Evolutionary conservation across 2,113 vertebrate species (phyloP).

Genomic region (Lichenostomus cassidix): DNA sequence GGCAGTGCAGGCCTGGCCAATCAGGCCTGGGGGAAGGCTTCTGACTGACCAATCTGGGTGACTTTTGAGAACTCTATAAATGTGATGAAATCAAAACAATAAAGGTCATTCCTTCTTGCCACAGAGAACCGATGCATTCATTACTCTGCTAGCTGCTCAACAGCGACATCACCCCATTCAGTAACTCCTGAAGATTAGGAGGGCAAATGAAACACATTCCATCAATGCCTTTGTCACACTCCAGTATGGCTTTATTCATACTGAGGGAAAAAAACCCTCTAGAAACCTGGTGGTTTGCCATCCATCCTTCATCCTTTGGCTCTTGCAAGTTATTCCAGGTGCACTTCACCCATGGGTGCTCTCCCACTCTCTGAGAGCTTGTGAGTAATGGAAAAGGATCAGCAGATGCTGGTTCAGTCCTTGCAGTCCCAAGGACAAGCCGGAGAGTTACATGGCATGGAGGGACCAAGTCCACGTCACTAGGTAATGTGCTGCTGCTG

Average conservation of each 20-base stretch:
- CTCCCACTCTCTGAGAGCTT: neutral
- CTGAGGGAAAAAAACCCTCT: neutral
- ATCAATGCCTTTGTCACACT: neutral
- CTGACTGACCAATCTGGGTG: too few relatives aligned
- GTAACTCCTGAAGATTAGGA: neutral
- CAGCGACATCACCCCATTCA: too few relatives aligned
- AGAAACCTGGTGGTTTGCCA: neutral
- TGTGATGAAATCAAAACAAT: too few relatives aligned
- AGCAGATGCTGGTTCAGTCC: neutral
- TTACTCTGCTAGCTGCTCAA: too few relatives aligned
- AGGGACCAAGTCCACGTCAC: neutral
- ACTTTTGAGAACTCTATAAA: too few relatives aligned
- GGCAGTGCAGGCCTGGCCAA: too few relatives aligned
- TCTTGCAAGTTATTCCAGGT: neutral
- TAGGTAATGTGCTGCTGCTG: neutral
- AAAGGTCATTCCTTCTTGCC: too few relatives aligned
- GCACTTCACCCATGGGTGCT: neutral
- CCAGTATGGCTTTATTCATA: neutral
- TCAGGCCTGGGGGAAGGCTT: too few relatives aligned
- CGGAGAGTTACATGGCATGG: neutral
- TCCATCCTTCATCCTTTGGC: neutral
- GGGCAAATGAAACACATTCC: neutral
- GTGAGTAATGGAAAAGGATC: neutral
- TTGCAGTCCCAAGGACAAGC: neutral
- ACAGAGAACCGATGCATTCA: too few relatives aligned